Base-by-base conservation (phyloP, 2,888 invertebrate species). In the Artemia sinica region DNA sequence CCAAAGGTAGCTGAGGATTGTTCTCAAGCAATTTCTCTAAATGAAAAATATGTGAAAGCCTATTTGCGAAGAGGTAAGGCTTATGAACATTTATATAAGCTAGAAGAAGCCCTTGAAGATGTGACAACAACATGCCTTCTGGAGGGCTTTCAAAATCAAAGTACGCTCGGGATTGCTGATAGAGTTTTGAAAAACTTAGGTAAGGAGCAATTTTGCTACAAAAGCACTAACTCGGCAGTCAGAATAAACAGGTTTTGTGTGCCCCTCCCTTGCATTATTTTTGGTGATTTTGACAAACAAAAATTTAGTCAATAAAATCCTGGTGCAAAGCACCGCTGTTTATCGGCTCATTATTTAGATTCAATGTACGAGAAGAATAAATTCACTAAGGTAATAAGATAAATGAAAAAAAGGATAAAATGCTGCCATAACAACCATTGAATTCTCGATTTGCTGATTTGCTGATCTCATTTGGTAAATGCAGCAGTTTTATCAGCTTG, bases 111-210 rank as follows among this genome's bases (percentile, higher is more conserved):
- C 70, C 79, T 96, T 68, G 92, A 94, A 80, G 95, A 96, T 81
- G 85, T 93, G 1, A 95, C 94, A 1, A 88, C 92, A 49, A 89
- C 91, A 18, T 94, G 94, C 76, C 86, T 95, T 73, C 80, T 95
- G 72, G 94, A 95, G 80, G 84, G 84, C 74, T 96, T 94, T 79
- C 84, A 86, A 75, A 92, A 91, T 76, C 86, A 86, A 74, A 84
- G 82, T 72, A 87, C 89, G 41, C 80, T 95, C 48, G 80, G 86
- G 70, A 86, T 87, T 79, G 93, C 94, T 48, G 95, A 95, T 78
- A 83, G 89, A 69, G 85, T 95, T 69, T 81, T 96, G 11, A 92
- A 91, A 77, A 86, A 88, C 73, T 82, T 91, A 71, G 88, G 91
- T 77, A 75, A 75, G 73, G 72, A 51, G 49, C 8, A 50, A 41